Evolutionary conservation across 1,140 invertebrate genomes (phyloP).

Genomic region (Hydropsyche tenuis): DNA sequence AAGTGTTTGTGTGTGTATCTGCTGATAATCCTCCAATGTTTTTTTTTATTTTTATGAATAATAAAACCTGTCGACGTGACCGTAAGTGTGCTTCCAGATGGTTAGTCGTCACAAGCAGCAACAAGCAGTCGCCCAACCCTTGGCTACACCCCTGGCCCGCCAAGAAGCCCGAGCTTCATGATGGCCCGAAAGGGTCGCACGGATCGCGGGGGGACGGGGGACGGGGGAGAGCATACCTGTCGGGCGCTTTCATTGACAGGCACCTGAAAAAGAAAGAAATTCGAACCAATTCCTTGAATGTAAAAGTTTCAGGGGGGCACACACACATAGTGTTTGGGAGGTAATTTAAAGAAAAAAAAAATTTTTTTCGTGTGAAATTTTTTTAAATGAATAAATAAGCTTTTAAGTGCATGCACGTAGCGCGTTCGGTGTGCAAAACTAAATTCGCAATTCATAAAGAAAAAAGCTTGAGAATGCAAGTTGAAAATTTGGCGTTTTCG

Average conservation of each 20-base stretch:
- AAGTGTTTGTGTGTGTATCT: conserved; percentile 6
- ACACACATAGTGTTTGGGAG: not conserved
- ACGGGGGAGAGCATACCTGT: conserved; percentile 66
- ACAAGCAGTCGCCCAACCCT: conserved; percentile 55
- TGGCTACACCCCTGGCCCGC: conserved; percentile 59
- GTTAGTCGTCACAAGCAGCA: conserved; percentile 27
- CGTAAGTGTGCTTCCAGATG: conserved; percentile 52
- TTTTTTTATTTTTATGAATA: conserved; percentile 28
- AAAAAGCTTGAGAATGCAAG: too few relatives aligned
- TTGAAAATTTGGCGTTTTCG: too few relatives aligned
- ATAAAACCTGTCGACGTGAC: conserved; percentile 48
- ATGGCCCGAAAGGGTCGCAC: conserved; percentile 55
- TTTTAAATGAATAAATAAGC: too few relatives aligned
- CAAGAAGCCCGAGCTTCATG: conserved; percentile 55
- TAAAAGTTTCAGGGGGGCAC: conserved; percentile 44
- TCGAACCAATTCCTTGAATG: conserved; percentile 63
- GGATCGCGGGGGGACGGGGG: conserved; percentile 53
- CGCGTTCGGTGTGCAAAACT: too few relatives aligned
- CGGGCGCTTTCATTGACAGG: conserved; percentile 73
- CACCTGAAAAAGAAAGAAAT: conserved; percentile 71
- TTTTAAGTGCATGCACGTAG: too few relatives aligned
- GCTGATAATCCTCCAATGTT: conserved; percentile 40
- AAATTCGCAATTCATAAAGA: too few relatives aligned
- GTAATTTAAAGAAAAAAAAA: not conserved
- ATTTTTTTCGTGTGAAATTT: too few relatives aligned